These are phyloP conservation scores for Ophiothrix spiculata DNA, from an alignment of 35 echinoderm and acorn worm genomes.

Conservation along the genomic window DNA sequence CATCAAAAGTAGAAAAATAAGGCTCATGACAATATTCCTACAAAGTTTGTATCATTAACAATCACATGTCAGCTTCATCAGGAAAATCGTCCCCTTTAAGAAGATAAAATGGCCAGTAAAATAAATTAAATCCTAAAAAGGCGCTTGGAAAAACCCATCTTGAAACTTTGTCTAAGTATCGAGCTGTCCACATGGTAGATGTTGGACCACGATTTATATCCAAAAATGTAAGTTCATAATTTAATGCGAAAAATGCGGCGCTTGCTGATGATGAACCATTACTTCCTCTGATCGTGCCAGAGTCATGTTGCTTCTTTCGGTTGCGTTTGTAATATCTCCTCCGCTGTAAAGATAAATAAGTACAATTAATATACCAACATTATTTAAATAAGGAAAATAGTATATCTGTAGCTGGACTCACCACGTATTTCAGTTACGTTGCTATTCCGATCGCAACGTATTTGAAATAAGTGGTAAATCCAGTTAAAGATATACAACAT, in stretches of 20 bases:
- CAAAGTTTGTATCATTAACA: neutral
- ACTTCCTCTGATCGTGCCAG: neutral
- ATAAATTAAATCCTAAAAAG: constrained; percentile 41
- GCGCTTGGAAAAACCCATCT: constrained; percentile 34
- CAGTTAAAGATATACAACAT: too few relatives aligned
- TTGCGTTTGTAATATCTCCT: neutral
- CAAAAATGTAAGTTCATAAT: constrained; percentile 1
- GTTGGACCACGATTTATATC: neutral
- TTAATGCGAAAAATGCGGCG: neutral
- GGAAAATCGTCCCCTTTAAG: neutral
- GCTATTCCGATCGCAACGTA: too few relatives aligned
- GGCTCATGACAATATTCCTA: neutral
- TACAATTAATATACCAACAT: neutral
- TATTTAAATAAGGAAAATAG: neutral
- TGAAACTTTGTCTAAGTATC: constrained; percentile 30
- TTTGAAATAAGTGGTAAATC: too few relatives aligned
- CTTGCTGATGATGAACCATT: constrained; percentile 11
- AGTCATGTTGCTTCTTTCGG: neutral
- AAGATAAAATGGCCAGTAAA: constrained; percentile 64
- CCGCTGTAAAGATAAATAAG: neutral
- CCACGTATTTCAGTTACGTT: too few relatives aligned
- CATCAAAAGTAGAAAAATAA: constrained; percentile 6
- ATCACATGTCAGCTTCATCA: too few relatives aligned
- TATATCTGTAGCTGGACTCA: too few relatives aligned
- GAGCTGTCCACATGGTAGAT: neutral